Conservation (phyloP, 2,888 invertebrate genomes). For the Margaritifera margaritifera region DNA sequence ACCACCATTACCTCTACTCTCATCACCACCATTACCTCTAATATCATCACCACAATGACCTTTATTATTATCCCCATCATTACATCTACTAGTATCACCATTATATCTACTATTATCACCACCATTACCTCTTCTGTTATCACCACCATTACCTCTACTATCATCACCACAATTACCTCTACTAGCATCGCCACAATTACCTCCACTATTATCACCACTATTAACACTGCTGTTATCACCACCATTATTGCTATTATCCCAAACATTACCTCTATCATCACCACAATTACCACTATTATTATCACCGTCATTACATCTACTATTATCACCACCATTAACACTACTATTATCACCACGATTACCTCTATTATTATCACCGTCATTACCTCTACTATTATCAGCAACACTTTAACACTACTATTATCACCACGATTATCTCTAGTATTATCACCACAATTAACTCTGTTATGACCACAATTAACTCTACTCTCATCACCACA, state of each 20-base stretch:
- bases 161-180: too few species aligned
- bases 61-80: constrained; percentile 2
- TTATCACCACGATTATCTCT: too few species aligned
- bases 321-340: neutral
- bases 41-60: constrained; percentile 21
- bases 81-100: too few species aligned
- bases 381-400: neutral
- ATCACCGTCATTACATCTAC: neutral
- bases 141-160: too few species aligned
- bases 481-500: too few species aligned
- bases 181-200: too few species aligned
- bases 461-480: too few species aligned
- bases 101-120: too few species aligned
- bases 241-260: constrained; percentile 6
- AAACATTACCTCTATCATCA: constrained; percentile 4
- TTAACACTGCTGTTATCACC: constrained; percentile 4
- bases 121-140: too few species aligned
- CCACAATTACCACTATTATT: neutral
- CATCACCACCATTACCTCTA: constrained; percentile 22
- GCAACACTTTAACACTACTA: too few species aligned
- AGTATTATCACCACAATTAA: too few species aligned
- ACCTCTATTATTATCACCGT: neutral
- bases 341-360: neutral
- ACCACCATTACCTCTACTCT: constrained; percentile 11
- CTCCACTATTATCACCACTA: constrained; percentile 5